A percentile compares a stretch with the other conserved stretches of the same genome.
Evolutionary conservation across 2,888 invertebrate species (phyloP).

Genomic region (Eupithecia dodoneata): DNA sequence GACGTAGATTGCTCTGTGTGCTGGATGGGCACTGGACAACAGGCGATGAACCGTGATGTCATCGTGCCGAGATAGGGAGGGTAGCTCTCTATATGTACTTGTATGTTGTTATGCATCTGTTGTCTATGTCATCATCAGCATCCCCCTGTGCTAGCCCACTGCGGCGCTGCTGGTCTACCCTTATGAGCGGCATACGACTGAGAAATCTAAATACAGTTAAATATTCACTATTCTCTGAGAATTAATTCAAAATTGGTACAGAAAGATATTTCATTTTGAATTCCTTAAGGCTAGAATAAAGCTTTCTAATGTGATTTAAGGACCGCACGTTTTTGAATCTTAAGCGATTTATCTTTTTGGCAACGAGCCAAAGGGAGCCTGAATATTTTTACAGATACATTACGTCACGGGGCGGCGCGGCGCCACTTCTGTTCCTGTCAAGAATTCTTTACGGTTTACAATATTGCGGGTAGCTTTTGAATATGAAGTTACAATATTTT

Average conservation of each 20-base stretch:
- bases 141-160: no score
- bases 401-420: constrained; percentile 16
- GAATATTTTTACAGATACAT: constrained; percentile 33
- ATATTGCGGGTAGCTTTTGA: constrained; percentile 4
- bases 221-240: neutral
- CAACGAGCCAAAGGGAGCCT: constrained; percentile 26
- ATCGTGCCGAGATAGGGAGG: no score
- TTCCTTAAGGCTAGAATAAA: constrained; percentile 16
- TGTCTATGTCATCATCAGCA: no score
- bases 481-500: no score
- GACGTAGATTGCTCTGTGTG: no score
- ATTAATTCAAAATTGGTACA: constrained; percentile 15
- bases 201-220: no score
- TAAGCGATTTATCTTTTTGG: constrained; percentile 35
- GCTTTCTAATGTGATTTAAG: constrained; percentile 31
- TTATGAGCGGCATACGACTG: no score
- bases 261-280: constrained; percentile 18
- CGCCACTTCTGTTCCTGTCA: constrained; percentile 23
- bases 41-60: no score
- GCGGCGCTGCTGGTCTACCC: no score
- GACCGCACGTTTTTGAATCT: constrained; percentile 36
- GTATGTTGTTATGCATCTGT: no score
- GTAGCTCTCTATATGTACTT: no score
- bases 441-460: constrained; percentile 14
- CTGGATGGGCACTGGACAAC: no score